Conservation (phyloP, 2,888 invertebrate species). For the Conistra vaccinii region DNA sequence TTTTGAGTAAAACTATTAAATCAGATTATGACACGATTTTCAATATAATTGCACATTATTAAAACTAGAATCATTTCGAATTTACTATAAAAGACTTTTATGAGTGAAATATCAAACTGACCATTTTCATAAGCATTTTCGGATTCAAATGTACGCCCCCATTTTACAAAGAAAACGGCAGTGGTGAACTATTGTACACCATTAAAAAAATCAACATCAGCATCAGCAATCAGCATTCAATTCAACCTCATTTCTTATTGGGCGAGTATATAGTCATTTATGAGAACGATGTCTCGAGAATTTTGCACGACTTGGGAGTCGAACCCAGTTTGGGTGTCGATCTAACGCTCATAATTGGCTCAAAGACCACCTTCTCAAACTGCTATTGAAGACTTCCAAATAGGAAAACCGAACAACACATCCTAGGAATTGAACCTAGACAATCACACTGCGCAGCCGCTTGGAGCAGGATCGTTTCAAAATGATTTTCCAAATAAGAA, state of each 20-base stretch:
- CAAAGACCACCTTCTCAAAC: too few species aligned
- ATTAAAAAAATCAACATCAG: background rate
- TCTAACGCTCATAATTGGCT: background rate
- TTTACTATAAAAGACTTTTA: background rate
- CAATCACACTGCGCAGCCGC: background rate
- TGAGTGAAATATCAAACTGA: background rate
- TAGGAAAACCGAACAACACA: background rate
- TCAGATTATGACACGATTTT: background rate
- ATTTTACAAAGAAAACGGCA: background rate
- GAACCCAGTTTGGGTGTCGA: slow-evolving; percentile 5
- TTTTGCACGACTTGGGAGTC: background rate
- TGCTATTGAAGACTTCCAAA: background rate
- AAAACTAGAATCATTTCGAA: slow-evolving; percentile 1
- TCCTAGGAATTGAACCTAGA: slow-evolving; percentile 17
- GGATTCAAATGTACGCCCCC: background rate
- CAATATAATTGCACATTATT: background rate
- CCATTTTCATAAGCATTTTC: background rate
- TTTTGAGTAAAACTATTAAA: background rate
- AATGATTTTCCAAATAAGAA: too few species aligned
- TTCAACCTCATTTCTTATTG: background rate
- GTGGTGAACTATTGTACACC: background rate
- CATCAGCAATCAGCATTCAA: too few species aligned
- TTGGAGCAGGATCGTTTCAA: too few species aligned
- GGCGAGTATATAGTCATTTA: too few species aligned
- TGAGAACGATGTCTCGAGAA: background rate